Base-by-base conservation (phyloP, 2,888 invertebrate genomes). In the Pogonocherus hispidulus region DNA sequence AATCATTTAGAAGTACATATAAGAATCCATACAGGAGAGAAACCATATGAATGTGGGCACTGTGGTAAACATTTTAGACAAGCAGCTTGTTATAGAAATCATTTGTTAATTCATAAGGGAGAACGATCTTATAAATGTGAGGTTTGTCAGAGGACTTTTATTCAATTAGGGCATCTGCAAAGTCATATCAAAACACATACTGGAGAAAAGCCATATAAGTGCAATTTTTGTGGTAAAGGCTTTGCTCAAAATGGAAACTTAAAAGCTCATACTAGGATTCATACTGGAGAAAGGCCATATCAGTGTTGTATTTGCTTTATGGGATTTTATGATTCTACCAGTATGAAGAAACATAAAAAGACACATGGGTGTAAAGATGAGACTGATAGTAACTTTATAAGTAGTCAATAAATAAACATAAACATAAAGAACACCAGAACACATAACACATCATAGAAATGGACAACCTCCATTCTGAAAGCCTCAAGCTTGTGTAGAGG, bases 311-410 rank as follows among this genome's bases (percentile, higher is more conserved):
- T 70, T 9, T 78, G 78, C 63, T 64, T n/a, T 22, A 69, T 67
- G 44, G 71, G 70, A 16, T 78, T 74, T 63, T 73, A 71, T 52
- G 76, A 78, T 60, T 74, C 74, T 14, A 73, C 70, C 22, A 72
- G 75, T 68, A 74, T 78, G 41, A 78, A 74, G 41, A 78, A 77
- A 63, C 78, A 78, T 64, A 69, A 62, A 55, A 77, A 74, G 62
- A 63, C 41, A 41, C 78, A 78, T 52, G 64, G 59, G 20, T 14
- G 18, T 18, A 16, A 9, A 16, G 35, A 35, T 35, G 18, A 54
- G 14, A 54, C 35, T 54, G 37, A 54, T 18, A 8, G 16, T 54
- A 32, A 14, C 27, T 27, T 27, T 27, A 27, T 27, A 27, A 27
- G 8, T 27, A 27, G 8, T n/a, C 23, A 49, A 14, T 22, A 18